Evolutionary conservation across 2,113 vertebrate genomes (phyloP).

Genomic region (Cochlearius cochlearius): DNA sequence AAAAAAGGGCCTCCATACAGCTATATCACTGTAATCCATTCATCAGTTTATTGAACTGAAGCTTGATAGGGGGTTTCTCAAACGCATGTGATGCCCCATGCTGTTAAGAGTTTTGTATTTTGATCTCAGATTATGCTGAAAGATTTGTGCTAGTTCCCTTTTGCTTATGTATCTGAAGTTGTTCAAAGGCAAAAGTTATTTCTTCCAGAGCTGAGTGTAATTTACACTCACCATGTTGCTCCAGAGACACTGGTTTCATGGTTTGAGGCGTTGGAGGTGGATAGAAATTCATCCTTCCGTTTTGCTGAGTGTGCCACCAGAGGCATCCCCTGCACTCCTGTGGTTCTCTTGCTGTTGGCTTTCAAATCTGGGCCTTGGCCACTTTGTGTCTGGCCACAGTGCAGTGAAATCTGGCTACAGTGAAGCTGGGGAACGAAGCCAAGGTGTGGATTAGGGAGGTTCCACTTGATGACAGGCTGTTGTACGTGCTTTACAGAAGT

Average conservation of each 20-base stretch:
- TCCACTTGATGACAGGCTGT: not conserved
- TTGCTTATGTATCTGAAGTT: not conserved
- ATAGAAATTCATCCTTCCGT: not conserved
- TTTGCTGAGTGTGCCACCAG: not conserved
- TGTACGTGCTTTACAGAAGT: not conserved
- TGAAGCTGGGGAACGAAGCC: not conserved
- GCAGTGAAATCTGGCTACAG: not conserved
- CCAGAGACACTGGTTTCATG: not conserved
- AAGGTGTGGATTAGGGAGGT: not conserved
- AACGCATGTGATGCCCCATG: not conserved
- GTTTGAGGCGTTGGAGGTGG: not conserved
- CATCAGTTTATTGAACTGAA: slow-evolving; percentile 45
- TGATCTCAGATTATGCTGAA: slow-evolving; percentile 37
- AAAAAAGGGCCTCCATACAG: not conserved
- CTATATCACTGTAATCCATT: slow-evolving; percentile 16
- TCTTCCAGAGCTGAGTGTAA: not conserved
- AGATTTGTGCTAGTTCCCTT: not conserved
- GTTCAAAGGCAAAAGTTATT: slow-evolving; percentile 1
- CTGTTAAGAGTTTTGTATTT: slow-evolving; percentile 6
- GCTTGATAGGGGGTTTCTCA: not conserved
- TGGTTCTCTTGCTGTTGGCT: not conserved
- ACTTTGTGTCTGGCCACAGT: not conserved
- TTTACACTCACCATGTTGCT: not conserved
- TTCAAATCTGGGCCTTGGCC: not conserved
- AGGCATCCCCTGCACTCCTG: not conserved